Evolutionary conservation across 23 tunicate genomes (phyloP), one percentile per base, ranked within the genome.

Genomic region (Styela plicata): DNA sequence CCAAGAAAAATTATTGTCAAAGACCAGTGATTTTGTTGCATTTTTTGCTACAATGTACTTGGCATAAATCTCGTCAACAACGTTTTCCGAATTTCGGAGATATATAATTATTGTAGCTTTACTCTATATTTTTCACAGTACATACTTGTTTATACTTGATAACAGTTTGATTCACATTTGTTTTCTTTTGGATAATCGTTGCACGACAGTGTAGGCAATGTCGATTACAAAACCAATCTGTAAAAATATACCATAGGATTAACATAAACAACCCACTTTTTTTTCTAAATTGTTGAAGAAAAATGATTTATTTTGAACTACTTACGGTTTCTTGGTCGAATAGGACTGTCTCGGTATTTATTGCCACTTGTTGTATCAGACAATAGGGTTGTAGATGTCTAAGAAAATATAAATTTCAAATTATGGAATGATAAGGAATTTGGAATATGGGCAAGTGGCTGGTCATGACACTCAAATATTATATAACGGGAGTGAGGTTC

Each of bases 181-280:
- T 16, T 13, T 30, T 71, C 31, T 53, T 76, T 76, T 1, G 36
- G 64, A 44, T 44, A 23, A 44, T 76, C 7, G 81, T 53, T 23
- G 66, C 66, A 76, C 44, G 64, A 29, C 81, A 76, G 65, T 76
- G 81, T 24, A 29, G 81, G 1, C 81, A 76, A 13, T 53, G 81
- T 26, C 66, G 81, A 76, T 71, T 71, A 32, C 77, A 71, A 30
- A 71, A 26, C 77, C 77, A 71, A 71, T 33, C 77, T 71, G 77
- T 18, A 71, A 71, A 2, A 24, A 17, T 16, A 31, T 16, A 16
- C 20, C n/a, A n/a, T n/a, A n/a, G n/a, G n/a, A n/a, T n/a, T n/a
- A n/a, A n/a, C n/a, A n/a, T n/a, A n/a, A n/a, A n/a, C n/a, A n/a
- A n/a, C n/a, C n/a, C n/a, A n/a, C n/a, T n/a, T n/a, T n/a, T n/a